Evolutionary conservation across 2,113 vertebrate species (phyloP).

Genomic region (Noctilio leporinus): DNA sequence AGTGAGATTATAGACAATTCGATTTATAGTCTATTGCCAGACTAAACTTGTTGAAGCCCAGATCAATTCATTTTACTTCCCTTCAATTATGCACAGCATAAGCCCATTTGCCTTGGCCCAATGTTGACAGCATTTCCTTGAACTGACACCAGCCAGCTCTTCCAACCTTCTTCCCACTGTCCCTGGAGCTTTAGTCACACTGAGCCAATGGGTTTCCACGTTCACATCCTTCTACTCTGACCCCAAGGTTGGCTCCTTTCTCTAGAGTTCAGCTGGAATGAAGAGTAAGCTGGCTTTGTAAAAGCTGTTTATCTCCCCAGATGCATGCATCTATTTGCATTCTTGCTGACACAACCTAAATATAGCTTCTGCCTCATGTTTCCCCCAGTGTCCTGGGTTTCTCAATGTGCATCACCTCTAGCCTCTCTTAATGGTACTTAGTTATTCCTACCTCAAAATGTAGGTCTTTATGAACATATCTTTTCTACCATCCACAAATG

Average conservation of each 20-base stretch:
- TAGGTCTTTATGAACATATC: neutral
- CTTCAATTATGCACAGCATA: neutral
- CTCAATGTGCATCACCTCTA: neutral
- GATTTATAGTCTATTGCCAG: neutral
- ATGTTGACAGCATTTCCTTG: neutral
- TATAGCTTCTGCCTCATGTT: neutral
- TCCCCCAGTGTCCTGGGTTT: neutral
- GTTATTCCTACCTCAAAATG: neutral
- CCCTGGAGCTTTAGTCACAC: no score
- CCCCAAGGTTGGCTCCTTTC: no score
- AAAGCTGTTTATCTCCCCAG: neutral
- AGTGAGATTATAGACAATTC: neutral
- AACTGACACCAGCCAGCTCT: neutral
- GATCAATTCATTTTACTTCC: neutral
- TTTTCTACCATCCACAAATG: neutral
- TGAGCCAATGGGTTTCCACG: neutral
- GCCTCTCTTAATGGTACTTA: neutral
- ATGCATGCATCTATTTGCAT: fast-evolving
- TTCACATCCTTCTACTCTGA: neutral
- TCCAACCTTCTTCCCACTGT: neutral
- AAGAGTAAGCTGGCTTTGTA: neutral
- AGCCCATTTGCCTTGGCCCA: neutral
- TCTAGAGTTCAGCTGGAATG: neutral
- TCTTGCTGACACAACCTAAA: neutral
- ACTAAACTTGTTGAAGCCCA: neutral